Conservation (phyloP, 1,140 invertebrate species). For the Zophobas atratus region DNA sequence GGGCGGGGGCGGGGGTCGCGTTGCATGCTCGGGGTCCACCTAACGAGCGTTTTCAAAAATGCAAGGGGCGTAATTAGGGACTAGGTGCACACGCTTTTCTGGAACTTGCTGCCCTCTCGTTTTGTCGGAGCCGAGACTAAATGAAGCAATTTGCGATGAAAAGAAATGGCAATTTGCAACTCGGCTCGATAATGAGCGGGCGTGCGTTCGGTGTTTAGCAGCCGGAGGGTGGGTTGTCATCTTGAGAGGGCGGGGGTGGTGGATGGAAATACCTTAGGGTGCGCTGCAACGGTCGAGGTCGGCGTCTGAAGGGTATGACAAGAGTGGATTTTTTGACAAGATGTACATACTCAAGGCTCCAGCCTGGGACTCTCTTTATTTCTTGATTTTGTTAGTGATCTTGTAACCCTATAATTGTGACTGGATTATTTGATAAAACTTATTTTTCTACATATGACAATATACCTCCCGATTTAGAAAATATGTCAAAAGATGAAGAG, state of each 20-base stretch:
- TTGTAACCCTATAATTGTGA: too few species aligned
- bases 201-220: slow-evolving; percentile 49
- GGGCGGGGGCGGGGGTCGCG: neutral
- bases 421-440: too few species aligned
- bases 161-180: slow-evolving; percentile 58
- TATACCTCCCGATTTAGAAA: too few species aligned
- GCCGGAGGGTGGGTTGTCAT: neutral
- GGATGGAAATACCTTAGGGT: too few species aligned
- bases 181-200: slow-evolving; percentile 55
- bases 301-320: too few species aligned
- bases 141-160: slow-evolving; percentile 59
- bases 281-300: too few species aligned
- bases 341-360: too few species aligned
- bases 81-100: slow-evolving; percentile 24
- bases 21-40: neutral
- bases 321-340: too few species aligned
- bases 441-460: too few species aligned
- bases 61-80: slow-evolving; percentile 35
- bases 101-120: slow-evolving; percentile 35
- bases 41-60: slow-evolving; percentile 32
- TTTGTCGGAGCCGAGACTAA: slow-evolving; percentile 54
- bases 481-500: too few species aligned
- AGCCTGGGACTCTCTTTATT: too few species aligned
- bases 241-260: slow-evolving; percentile 1
- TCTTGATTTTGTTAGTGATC: too few species aligned